phyloP scores from a whole-genome alignment of 2,113 vertebrate species.

The Picathartes gymnocephalus region DNA sequence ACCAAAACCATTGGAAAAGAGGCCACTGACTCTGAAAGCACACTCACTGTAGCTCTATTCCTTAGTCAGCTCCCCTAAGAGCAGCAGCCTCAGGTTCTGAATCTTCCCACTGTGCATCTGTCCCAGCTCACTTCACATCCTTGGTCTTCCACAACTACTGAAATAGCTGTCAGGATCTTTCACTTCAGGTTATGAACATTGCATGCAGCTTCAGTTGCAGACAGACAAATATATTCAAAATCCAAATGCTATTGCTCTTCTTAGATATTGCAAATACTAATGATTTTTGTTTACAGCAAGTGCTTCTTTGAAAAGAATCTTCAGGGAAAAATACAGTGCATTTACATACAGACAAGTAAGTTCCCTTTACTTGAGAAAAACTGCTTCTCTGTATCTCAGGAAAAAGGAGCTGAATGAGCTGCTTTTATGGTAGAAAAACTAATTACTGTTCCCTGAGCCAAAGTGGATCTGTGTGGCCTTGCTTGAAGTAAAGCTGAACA shows the following conservation, averaged over 20 bases:
- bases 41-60: neutral
- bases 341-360: neutral
- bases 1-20: neutral
- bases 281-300: neutral
- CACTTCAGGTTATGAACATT: neutral
- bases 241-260: neutral
- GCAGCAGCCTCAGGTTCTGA: neutral
- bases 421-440: neutral
- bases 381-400: neutral
- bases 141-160: neutral
- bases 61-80: neutral
- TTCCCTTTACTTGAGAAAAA: neutral
- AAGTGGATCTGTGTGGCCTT: neutral
- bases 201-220: neutral
- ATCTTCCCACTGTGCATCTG: neutral
- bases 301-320: neutral
- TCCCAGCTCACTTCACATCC: neutral
- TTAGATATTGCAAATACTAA: neutral
- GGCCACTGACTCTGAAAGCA: neutral
- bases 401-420: neutral
- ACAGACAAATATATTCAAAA: neutral
- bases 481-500: neutral
- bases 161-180: neutral
- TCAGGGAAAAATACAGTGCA: neutral
- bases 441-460: neutral